Percentiles rank a stretch among this genome's conserved stretches.
Conservation (phyloP, 2,797 vertebrate genomes). For the Antennarius maculatus region DNA sequence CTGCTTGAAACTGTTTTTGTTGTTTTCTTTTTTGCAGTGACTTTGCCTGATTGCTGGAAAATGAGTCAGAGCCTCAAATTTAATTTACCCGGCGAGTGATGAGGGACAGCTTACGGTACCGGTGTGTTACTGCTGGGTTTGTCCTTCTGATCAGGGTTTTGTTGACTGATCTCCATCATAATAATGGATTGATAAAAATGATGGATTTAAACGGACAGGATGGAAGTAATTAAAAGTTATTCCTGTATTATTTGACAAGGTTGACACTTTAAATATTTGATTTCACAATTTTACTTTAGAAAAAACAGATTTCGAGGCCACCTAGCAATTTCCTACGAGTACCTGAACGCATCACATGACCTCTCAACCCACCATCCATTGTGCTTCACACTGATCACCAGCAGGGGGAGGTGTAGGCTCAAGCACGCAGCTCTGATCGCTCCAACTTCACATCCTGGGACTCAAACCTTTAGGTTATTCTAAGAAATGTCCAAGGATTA, state of each 20-base stretch:
- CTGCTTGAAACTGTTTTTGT: background rate
- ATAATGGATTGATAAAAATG: constrained; percentile 21
- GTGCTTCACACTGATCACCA: constrained; percentile 49
- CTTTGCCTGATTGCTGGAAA: background rate
- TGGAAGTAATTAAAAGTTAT: too few relatives aligned
- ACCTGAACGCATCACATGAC: constrained; percentile 61
- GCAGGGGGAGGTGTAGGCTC: constrained; percentile 71
- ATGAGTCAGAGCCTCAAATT: background rate
- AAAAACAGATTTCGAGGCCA: too few relatives aligned
- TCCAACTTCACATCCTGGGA: too few relatives aligned
- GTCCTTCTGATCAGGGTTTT: background rate
- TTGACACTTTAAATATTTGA: too few relatives aligned
- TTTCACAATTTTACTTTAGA: too few relatives aligned
- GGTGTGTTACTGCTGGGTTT: constrained; percentile 9
- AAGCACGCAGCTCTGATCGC: constrained; percentile 17
- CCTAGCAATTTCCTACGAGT: background rate
- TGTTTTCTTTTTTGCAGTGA: background rate
- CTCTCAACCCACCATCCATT: constrained; percentile 26
- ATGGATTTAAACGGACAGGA: constrained; percentile 12
- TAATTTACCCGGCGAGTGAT: background rate
- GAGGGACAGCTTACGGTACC: constrained; percentile 3
- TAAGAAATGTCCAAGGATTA: constrained; percentile 3
- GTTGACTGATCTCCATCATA: too few relatives aligned
- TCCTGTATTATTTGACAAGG: too few relatives aligned
- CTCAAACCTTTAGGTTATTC: background rate